phyloP scores from a whole-genome alignment of 2,888 invertebrate genomes.

The Scaptodrosophila latifasciaeformis region DNA sequence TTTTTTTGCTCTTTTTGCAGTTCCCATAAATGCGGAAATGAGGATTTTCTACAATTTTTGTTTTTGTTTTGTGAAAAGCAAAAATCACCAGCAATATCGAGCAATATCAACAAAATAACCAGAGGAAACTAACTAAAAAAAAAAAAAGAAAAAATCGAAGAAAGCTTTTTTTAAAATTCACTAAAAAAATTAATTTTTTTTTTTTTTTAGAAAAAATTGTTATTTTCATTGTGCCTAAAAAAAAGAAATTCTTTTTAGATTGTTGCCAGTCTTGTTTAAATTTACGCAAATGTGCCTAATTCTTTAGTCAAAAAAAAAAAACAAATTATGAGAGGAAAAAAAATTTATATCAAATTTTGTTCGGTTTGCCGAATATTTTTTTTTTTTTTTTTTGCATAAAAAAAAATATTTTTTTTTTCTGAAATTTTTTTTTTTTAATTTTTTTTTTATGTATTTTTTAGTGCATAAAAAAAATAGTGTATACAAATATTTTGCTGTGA shows the following conservation, averaged over 20 bases:
- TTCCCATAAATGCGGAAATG: constrained; percentile 71
- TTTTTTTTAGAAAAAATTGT: too few relatives aligned
- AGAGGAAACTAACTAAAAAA: too few relatives aligned
- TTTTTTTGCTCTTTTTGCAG: constrained; percentile 33
- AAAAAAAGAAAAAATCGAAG: constrained; percentile 12
- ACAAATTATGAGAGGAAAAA: constrained; percentile 1
- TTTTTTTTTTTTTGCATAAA: background rate
- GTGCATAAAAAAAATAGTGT: constrained; percentile 58
- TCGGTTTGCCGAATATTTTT: too few relatives aligned
- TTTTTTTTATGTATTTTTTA: too few relatives aligned
- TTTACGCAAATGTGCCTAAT: constrained; percentile 41
- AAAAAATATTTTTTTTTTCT: constrained; percentile 8
- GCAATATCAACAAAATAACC: background rate
- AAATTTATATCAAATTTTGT: background rate
- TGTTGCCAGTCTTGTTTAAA: too few relatives aligned
- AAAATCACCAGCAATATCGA: too few relatives aligned
- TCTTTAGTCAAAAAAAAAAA: too few relatives aligned
- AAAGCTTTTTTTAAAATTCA: constrained; percentile 35
- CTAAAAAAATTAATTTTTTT: too few relatives aligned
- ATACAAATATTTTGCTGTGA: constrained; percentile 70
- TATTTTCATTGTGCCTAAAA: too few relatives aligned
- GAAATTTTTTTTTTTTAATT: constrained; percentile 17
- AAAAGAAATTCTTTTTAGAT: too few relatives aligned
- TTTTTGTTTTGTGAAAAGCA: constrained; percentile 53
- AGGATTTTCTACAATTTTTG: constrained; percentile 49